These are phyloP conservation scores for Cecidostiba fungosa DNA, from an alignment of 2,888 invertebrate genomes.

Conservation along the genomic window DNA sequence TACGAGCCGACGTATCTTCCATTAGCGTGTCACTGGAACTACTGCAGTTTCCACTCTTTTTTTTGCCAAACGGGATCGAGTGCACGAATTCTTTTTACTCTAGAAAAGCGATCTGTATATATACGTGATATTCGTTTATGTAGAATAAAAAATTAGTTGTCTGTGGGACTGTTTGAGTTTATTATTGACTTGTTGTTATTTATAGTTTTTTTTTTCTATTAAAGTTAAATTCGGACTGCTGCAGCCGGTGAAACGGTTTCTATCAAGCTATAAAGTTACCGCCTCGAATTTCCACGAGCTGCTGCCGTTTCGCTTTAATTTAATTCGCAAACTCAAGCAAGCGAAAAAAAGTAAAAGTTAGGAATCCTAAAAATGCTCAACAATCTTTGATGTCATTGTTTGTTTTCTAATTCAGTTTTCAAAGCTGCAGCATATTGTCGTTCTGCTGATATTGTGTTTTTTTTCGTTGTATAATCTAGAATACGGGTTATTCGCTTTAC, in stretches of 20 bases:
- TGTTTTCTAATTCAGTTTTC: too few relatives aligned
- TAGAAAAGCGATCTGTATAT: not conserved
- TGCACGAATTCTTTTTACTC: not conserved
- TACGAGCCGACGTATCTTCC: constrained; percentile 9
- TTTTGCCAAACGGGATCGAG: not conserved
- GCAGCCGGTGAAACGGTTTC: not conserved
- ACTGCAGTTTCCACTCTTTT: not conserved
- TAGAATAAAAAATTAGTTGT: not conserved
- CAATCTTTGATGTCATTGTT: too few relatives aligned
- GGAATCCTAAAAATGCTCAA: too few relatives aligned
- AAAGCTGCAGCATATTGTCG: too few relatives aligned
- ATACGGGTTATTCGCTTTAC: too few relatives aligned
- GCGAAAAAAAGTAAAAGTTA: not conserved
- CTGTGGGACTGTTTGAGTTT: too few relatives aligned
- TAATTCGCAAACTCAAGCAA: not conserved
- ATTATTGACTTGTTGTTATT: not conserved
- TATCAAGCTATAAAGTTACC: not conserved
- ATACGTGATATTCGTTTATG: not conserved
- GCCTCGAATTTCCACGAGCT: constrained; percentile 1
- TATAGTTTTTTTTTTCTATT: not conserved
- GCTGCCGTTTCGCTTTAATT: not conserved
- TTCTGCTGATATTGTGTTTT: too few relatives aligned
- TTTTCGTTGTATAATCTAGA: too few relatives aligned
- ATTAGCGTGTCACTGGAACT: not conserved
- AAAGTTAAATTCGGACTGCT: not conserved